phyloP scores from a whole-genome alignment of 2,888 invertebrate species.

The Drosophila formosana region DNA sequence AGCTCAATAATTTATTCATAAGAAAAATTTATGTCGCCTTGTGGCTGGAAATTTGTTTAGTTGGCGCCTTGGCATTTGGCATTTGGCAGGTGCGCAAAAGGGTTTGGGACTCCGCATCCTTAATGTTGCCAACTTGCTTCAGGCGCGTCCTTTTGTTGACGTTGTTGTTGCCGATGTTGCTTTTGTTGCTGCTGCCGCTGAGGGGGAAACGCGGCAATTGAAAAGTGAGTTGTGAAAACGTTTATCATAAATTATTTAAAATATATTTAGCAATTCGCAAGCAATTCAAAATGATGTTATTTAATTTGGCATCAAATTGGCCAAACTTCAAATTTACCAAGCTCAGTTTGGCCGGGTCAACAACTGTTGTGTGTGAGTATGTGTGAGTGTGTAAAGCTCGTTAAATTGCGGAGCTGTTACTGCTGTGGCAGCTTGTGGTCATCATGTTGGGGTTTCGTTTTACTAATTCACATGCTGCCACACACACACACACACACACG shows the following conservation, averaged over 20 bases:
- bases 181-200: constrained; percentile 16
- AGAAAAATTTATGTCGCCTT: constrained; percentile 72
- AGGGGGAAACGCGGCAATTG: constrained; percentile 48
- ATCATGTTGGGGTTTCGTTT: constrained; percentile 72
- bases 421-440: constrained; percentile 74
- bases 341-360: constrained; percentile 1
- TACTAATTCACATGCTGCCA: constrained; percentile 75
- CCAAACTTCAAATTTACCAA: constrained; percentile 22
- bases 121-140: constrained; percentile 24
- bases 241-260: constrained; percentile 77
- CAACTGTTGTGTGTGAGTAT: constrained; percentile 9
- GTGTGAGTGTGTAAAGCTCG: constrained; percentile 41
- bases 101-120: constrained; percentile 19
- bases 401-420: constrained; percentile 67
- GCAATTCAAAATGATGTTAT: constrained; percentile 52
- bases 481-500: constrained; percentile 20
- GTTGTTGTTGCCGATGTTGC: constrained; percentile 19
- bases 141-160: neutral
- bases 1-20: constrained; percentile 77
- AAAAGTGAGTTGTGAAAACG: constrained; percentile 64
- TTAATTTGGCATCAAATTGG: constrained; percentile 56
- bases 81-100: constrained; percentile 53
- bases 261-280: constrained; percentile 47
- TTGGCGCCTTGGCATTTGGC: constrained; percentile 40
- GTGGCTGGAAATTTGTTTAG: constrained; percentile 63